A percentile compares a stretch with the other conserved stretches of the same genome.
Evolutionary conservation across 2,113 vertebrate genomes (phyloP).

Genomic region (Catharus fuscescens): DNA sequence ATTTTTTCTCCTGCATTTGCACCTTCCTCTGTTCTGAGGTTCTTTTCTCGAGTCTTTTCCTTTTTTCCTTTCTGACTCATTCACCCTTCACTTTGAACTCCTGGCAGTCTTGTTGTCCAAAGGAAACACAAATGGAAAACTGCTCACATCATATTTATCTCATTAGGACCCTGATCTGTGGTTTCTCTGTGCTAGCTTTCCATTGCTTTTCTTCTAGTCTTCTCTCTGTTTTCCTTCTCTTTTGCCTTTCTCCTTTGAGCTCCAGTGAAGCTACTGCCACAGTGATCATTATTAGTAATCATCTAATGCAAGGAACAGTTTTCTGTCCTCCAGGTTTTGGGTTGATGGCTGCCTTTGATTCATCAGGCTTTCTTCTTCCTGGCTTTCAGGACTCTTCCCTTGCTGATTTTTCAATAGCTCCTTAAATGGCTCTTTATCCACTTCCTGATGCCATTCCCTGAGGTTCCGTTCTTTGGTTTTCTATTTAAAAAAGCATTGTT

Average conservation of each 20-base stretch:
- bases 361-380: background rate
- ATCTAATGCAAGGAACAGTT: background rate
- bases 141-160: background rate
- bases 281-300: background rate
- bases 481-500: background rate
- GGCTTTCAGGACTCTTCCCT: background rate
- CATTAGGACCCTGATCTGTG: background rate
- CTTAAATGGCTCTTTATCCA: background rate
- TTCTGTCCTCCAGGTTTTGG: background rate
- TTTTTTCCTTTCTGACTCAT: background rate
- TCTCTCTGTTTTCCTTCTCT: background rate
- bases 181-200: background rate
- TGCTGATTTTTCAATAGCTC: background rate
- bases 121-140: background rate
- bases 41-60: background rate
- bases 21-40: background rate
- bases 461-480: background rate
- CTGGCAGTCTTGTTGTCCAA: background rate
- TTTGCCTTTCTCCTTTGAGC: background rate
- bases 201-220: background rate
- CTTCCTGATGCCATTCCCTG: background rate
- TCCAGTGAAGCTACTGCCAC: background rate
- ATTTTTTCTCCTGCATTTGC: background rate
- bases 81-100: background rate
- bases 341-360: background rate